Evolutionary conservation across 1,140 invertebrate species (phyloP).

Genomic region (Chironomus striatipennis): DNA sequence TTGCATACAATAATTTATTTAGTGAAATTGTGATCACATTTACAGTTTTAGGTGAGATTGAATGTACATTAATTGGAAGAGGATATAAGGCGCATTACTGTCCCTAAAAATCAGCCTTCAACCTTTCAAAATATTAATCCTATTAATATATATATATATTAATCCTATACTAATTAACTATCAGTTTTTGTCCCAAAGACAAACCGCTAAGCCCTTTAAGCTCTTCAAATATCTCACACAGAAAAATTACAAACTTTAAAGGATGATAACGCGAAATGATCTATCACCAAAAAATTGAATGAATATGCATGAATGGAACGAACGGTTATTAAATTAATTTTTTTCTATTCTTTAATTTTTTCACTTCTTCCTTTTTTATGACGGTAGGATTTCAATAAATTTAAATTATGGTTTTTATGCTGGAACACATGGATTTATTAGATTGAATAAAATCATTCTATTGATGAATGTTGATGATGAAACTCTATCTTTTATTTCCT

Average conservation of each 20-base stretch:
- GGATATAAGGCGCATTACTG: too few species aligned
- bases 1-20: too few species aligned
- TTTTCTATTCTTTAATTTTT: background rate
- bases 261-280: constrained; percentile 12
- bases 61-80: too few species aligned
- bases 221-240: background rate
- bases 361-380: background rate
- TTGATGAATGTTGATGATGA: background rate
- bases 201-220: background rate
- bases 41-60: too few species aligned
- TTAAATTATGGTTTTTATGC: background rate
- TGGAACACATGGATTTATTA: constrained; percentile 6
- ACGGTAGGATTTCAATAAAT: background rate
- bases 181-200: too few species aligned
- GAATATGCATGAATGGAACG: background rate
- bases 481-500: background rate
- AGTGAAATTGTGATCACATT: too few species aligned
- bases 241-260: background rate
- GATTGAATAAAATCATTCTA: background rate
- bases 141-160: too few species aligned
- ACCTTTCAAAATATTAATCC: too few species aligned
- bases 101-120: too few species aligned
- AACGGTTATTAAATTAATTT: background rate
- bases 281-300: too few species aligned
- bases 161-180: too few species aligned